Base-by-base conservation (phyloP, 2,888 invertebrate species). In the Venustoraphidia nigricollis region DNA sequence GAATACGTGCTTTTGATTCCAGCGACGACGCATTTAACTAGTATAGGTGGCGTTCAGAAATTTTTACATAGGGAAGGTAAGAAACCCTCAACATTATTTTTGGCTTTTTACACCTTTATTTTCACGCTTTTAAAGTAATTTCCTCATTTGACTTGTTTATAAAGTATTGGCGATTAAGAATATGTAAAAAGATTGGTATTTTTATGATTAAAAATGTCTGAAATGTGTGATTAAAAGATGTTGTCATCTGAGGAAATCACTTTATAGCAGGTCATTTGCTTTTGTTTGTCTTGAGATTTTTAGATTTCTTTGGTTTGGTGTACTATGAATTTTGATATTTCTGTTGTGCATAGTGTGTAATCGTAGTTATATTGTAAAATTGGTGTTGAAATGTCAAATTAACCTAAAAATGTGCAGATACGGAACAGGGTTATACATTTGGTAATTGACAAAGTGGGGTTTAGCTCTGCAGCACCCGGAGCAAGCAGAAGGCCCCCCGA, bases 1-100 rank as follows among this genome's bases (percentile, higher is more conserved):
- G 62, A 62, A 61, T 67, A 66, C 67, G 67, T 67, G 67, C 67
- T 66, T 66, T 66, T 61, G 61, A 62, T 61, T 60, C 60, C 60
- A 63, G 58, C 59, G 59, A 60, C 65, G 65, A 65, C 65, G 66
- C 66, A 63, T 60, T 47, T 47, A 36, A n/a, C 63, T 64, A 58
- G 62, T 59, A 62, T 67, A 67, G 67, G 66, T 67, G 67, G 67
- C 67, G 67, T 67, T 58, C 58, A 57, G 56, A 58, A 61, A 56
- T 58, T 62, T 27, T 60, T 58, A 62, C 61, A 62, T 63, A 64
- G 66, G 66, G 66, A 66, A 67, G 64, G 66, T 66, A 64, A 66
- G 64, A 62, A 64, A 64, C 65, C 66, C 65, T 66, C 60, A 58
- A 61, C 55, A 57, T 58, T 63, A 60, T 64, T 64, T 61, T 61